phyloP scores from a whole-genome alignment of 2,113 vertebrate species.

The Martes martes region DNA sequence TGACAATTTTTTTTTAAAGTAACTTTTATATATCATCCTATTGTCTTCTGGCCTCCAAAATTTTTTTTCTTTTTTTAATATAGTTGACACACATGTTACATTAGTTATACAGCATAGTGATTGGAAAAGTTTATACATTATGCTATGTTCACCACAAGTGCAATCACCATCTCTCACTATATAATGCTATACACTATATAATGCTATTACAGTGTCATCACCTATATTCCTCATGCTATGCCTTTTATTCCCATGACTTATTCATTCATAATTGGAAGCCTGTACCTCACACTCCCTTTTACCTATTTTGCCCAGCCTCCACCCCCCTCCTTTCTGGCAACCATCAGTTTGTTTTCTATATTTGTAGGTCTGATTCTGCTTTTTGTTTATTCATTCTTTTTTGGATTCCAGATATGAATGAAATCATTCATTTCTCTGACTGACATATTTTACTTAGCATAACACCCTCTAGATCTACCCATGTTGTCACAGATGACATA shows the following conservation, averaged over 20 bases:
- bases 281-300: neutral
- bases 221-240: neutral
- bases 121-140: neutral
- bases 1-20: neutral
- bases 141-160: neutral
- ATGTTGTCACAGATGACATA: neutral
- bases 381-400: neutral
- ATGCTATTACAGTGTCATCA: neutral
- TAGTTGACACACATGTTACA: neutral
- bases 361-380: neutral
- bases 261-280: neutral
- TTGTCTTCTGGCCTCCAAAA: neutral
- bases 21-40: neutral
- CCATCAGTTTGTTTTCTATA: neutral
- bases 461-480: neutral
- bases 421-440: neutral
- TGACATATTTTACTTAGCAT: neutral
- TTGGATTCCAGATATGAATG: neutral
- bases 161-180: neutral
- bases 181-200: neutral
- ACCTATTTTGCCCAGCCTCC: neutral
- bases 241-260: neutral
- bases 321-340: neutral
- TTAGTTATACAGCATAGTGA: neutral
- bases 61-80: neutral